Evolutionary conservation across 2,797 vertebrate genomes (phyloP), one percentile per base, ranked within the genome.

Genomic region (Sebastes taczanowskii): DNA sequence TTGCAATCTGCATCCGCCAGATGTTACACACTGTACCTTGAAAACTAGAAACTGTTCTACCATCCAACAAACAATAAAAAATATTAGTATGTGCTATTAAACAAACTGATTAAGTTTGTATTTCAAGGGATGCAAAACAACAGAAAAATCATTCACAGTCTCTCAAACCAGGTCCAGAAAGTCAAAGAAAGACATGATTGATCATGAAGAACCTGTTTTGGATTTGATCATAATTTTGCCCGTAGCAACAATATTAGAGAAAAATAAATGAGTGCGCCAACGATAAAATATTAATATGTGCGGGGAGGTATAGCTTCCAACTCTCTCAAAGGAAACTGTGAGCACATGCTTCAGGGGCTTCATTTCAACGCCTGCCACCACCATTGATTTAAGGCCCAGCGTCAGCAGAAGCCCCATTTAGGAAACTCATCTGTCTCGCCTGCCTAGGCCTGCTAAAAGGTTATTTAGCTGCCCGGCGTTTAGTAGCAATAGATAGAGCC

Each of bases 221-320:
- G 78, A 71, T 76, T 74, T 77, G 38, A 83, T 87, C 63, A 75
- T 72, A 66, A 61, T 68, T 83, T 82, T 61, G 71, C 87, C 82
- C 63, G 67, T n/a, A 83, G 86, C 88, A 78, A 82, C 86, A 89
- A 85, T 81, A 84, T 88, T 88, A 84, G 66, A 20, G 56, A 83
- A 59, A 56, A 84, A 59, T 29, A 23, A 82, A 71, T 65, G 71
- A 83, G 71, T 68, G 49, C 79, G 66, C 69, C 56, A n/a, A n/a
- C 64, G 63, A 90, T 95, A 78, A 95, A 94, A 94, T 92, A 92
- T 94, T 85, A 74, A 95, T 91, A 83, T 80, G 72, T 76, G 70
- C 71, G 81, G 77, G 81, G 84, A 82, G 32, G 77, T 85, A 68
- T 63, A 70, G 71, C 77, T 55, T 81, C 72, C 35, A 75, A 46